A percentile compares a stretch with the other conserved stretches of the same genome.
These are phyloP conservation scores for Pseudomyrmex sp. DNA, from an alignment of 1,140 invertebrate genomes.

Conservation along the genomic window DNA sequence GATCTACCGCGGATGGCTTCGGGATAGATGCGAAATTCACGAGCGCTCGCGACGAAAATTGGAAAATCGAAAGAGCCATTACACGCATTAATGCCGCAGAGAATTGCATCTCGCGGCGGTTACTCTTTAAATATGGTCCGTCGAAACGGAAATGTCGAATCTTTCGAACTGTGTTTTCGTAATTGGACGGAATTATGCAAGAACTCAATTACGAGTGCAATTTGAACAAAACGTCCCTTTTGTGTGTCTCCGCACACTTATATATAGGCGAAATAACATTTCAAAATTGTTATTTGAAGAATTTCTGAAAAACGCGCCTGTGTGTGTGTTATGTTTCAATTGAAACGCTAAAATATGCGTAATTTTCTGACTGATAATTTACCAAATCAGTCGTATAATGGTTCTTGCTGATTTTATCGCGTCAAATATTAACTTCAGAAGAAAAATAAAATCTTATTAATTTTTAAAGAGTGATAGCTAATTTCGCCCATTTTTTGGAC, in stretches of 20 bases:
- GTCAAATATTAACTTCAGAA: background rate
- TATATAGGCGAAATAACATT: background rate
- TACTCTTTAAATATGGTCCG: background rate
- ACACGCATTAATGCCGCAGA: constrained; percentile 7
- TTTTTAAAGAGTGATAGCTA: background rate
- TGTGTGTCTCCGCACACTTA: background rate
- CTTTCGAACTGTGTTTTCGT: background rate
- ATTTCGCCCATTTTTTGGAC: too few relatives aligned
- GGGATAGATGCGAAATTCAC: constrained; percentile 38
- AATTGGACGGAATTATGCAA: constrained; percentile 26
- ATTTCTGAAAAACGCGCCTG: background rate
- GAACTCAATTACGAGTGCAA: constrained; percentile 22
- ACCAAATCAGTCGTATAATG: background rate
- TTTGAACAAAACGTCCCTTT: background rate
- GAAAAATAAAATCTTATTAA: background rate
- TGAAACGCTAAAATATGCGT: too few relatives aligned
- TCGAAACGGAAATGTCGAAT: background rate
- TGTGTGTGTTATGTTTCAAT: background rate
- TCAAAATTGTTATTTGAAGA: constrained; percentile 3
- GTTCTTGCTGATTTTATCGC: background rate
- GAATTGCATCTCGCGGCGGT: background rate
- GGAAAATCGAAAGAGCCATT: background rate
- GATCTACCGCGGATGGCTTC: constrained; percentile 26
- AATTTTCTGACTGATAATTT: background rate
- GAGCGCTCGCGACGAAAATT: background rate